A percentile compares a stretch with the other conserved stretches of the same genome.
Evolutionary conservation across 2,888 invertebrate genomes (phyloP).

Genomic region (Loripinus fragilis): DNA sequence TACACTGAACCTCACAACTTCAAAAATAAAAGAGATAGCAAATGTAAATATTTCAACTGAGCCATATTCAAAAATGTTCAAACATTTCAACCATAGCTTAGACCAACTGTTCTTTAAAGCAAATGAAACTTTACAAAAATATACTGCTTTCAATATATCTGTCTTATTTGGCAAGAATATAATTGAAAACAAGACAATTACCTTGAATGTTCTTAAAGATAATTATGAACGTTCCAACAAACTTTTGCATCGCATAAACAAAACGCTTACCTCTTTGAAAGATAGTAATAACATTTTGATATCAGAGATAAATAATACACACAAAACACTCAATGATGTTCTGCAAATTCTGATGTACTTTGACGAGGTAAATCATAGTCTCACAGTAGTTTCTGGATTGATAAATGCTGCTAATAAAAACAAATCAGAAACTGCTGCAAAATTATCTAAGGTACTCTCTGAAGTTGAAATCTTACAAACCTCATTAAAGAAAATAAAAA

Average conservation of each 20-base stretch:
- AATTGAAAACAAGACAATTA: background rate
- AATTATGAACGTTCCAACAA: background rate
- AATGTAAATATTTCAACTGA: conserved; percentile 9
- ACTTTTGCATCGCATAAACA: background rate
- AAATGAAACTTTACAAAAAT: conserved; percentile 7
- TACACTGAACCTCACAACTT: background rate
- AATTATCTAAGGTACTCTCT: background rate
- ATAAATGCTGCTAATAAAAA: background rate
- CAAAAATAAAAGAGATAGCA: background rate
- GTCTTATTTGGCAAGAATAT: background rate
- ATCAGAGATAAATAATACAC: background rate
- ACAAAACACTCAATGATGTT: background rate
- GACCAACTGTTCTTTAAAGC: background rate
- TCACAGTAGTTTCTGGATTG: background rate
- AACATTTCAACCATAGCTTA: background rate
- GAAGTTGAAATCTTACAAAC: background rate
- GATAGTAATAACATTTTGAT: background rate
- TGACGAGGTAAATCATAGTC: background rate
- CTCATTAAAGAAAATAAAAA: background rate
- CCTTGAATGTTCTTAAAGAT: background rate
- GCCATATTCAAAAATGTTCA: background rate
- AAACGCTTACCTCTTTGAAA: background rate
- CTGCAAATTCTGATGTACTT: background rate
- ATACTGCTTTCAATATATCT: background rate
- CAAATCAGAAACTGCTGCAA: background rate